phyloP scores from a whole-genome alignment of 2,888 invertebrate species.

The Machimus atricapillus region DNA sequence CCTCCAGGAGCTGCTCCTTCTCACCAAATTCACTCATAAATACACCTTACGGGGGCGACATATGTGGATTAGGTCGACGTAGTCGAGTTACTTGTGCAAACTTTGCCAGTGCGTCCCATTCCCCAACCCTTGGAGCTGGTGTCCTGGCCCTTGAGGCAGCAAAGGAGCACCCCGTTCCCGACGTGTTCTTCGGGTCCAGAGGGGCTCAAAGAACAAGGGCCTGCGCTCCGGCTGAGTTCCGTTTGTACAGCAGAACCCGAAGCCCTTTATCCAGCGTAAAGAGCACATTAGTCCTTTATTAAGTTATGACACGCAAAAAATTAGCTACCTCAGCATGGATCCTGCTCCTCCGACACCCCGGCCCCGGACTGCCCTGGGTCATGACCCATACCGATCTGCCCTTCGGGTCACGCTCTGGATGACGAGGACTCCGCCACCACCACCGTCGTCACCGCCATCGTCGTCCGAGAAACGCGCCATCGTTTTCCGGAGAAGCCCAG shows the following conservation, averaged over 20 bases:
- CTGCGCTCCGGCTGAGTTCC: not conserved
- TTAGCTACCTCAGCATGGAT: conserved; percentile 47
- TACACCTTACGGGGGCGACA: conserved; percentile 30
- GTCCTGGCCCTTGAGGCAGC: not conserved
- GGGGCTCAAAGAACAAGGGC: not conserved
- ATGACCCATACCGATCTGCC: not conserved
- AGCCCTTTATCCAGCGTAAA: conserved; percentile 14
- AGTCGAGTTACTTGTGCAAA: conserved; percentile 20
- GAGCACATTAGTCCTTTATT: conserved; percentile 46
- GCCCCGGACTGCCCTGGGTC: not conserved
- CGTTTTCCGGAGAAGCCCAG: not conserved
- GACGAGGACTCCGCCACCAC: not conserved
- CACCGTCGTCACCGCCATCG: not conserved
- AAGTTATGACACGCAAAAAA: conserved; percentile 48
- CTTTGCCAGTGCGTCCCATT: not conserved
- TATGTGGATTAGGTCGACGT: conserved; percentile 25
- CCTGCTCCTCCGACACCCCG: not conserved
- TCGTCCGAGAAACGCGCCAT: not conserved
- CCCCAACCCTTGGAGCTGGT: not conserved
- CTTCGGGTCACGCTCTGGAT: not conserved
- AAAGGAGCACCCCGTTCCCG: not conserved
- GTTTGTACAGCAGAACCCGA: conserved; percentile 1
- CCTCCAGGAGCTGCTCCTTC: not conserved
- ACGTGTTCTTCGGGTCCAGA: not conserved
- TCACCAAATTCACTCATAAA: conserved; percentile 29